phyloP scores from a whole-genome alignment of 2,113 vertebrate species.

The Tetrax tetrax region DNA sequence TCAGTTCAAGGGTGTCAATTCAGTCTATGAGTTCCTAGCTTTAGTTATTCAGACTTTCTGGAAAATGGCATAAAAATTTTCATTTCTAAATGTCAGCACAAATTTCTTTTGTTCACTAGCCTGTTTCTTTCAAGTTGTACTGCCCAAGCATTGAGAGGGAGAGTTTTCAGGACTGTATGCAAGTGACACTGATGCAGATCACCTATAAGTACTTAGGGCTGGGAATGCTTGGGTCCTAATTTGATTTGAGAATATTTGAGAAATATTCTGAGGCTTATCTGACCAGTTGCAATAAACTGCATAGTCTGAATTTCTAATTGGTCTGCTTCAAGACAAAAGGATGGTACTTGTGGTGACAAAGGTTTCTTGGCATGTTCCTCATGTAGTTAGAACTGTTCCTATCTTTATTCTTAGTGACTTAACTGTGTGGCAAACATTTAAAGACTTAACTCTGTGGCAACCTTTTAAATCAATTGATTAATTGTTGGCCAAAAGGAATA shows the following conservation, averaged over 20 bases:
- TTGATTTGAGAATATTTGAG: neutral
- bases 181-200: neutral
- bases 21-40: too few relatives aligned
- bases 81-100: neutral
- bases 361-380: neutral
- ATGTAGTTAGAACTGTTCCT: neutral
- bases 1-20: neutral
- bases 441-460: neutral
- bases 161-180: neutral
- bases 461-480: neutral
- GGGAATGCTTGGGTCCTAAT: neutral
- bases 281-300: neutral
- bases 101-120: neutral
- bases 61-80: neutral
- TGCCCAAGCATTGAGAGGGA: neutral
- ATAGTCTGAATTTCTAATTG: neutral
- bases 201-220: neutral
- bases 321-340: neutral
- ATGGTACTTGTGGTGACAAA: neutral
- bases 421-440: neutral
- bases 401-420: neutral
- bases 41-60: neutral
- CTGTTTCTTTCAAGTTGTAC: neutral
- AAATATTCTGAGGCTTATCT: neutral
- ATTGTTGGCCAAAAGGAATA: neutral